Base-by-base conservation (phyloP, 2,888 invertebrate species). In the Limnephilus marmoratus region DNA sequence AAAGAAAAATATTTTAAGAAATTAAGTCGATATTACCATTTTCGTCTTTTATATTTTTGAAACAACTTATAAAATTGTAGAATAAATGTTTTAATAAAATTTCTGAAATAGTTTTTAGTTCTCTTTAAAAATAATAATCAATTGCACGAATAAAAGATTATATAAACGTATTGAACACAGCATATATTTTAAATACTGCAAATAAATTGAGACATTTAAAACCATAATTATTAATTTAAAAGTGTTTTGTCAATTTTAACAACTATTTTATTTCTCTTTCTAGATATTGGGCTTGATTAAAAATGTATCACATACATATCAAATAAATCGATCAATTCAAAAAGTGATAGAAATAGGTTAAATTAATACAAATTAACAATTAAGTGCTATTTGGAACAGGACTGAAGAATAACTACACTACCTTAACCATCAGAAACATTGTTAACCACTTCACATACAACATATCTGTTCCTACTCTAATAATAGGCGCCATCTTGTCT, bases 291-390 rank as follows among this genome's bases (percentile, higher is more conserved):
- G 41, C 41, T 90, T 83, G 49, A 53, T 53, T 88, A 53, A 83
- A 91, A 53, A 91, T 85, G 53, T 91, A 91, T 91, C 91, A 88
- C 34, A 88, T 88, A 91, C 91, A 91, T 91, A 91, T 91, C 91
- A 91, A 88, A 11, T 88, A n/a, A 86, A 41, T 53, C 31, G 15
- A 88, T 81, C 80, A 45, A 81, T 81, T 90, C 34, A 90, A 85
- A 90, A 90, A 90, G 85, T 90, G 90, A 81, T 90, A 81, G 81
- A 80, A 81, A 37, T 81, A 81, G 90, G 37, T 81, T 90, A 45
- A 81, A 29, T 29, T 11, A 68, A 13, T 13, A 68, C 68, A 68
- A 24, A 24, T 24, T 68, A 88, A 68, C 31, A 13, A 81, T n/a
- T 81, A 81, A 90, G 90, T 90, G 90, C 81, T 34, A 81, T 81